phyloP scores from a whole-genome alignment of 2,113 vertebrate genomes.

The Paracanthobrama guichenoti region DNA sequence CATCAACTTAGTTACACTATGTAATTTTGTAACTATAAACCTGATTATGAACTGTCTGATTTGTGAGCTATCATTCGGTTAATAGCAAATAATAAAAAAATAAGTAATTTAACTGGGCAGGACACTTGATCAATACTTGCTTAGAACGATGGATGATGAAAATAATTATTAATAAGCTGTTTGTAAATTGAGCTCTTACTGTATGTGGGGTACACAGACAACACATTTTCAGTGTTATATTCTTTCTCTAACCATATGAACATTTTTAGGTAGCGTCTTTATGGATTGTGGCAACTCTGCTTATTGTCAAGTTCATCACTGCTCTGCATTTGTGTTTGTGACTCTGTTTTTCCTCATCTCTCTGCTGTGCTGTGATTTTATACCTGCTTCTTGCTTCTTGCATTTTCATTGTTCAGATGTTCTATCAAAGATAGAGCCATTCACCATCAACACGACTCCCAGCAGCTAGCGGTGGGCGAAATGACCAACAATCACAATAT shows the following conservation, averaged over 20 bases:
- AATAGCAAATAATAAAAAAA: background rate
- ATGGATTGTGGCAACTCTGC: background rate
- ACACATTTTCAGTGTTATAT: background rate
- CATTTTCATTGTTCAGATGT: constrained; percentile 11
- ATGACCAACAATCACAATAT: no score
- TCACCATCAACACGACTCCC: constrained; percentile 14
- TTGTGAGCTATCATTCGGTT: background rate
- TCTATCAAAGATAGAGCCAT: background rate
- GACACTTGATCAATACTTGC: background rate
- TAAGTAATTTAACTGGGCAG: background rate
- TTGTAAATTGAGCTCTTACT: background rate
- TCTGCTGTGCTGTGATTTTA: constrained; percentile 3
- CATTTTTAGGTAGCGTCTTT: constrained; percentile 25
- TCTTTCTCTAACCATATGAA: constrained; percentile 22
- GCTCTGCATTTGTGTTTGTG: background rate
- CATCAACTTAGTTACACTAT: background rate
- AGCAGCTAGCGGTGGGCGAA: background rate
- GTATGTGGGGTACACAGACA: background rate
- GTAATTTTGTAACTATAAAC: background rate
- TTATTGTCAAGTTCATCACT: constrained; percentile 13
- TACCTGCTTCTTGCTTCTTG: constrained; percentile 9
- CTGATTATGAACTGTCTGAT: background rate
- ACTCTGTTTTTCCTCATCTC: constrained; percentile 7
- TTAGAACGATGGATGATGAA: background rate
- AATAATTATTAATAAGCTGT: background rate